phyloP scores from a whole-genome alignment of 2,888 invertebrate genomes.

The Poecilus cupreus region DNA sequence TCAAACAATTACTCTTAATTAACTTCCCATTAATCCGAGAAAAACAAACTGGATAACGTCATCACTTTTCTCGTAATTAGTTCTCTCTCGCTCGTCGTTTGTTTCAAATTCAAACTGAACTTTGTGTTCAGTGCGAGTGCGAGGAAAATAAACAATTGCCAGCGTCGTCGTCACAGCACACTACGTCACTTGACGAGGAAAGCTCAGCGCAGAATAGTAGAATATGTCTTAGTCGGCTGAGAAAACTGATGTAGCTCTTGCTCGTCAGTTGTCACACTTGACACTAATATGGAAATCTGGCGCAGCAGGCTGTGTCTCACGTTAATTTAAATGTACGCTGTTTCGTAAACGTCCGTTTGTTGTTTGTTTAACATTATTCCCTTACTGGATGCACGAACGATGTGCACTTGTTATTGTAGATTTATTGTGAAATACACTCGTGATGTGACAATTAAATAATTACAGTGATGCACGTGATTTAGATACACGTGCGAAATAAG shows the following conservation, averaged over 20 bases:
- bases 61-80: slow-evolving; percentile 25
- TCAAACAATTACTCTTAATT: slow-evolving; percentile 5
- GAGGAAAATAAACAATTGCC: slow-evolving; percentile 19
- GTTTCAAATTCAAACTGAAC: not conserved
- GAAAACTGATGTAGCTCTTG: slow-evolving; percentile 23
- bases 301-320: slow-evolving; percentile 19
- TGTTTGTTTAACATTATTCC: slow-evolving; percentile 20
- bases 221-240: not conserved
- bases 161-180: not conserved
- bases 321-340: slow-evolving; percentile 42
- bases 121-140: not conserved
- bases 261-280: slow-evolving; percentile 50
- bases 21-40: slow-evolving; percentile 6
- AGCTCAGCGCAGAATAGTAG: not conserved
- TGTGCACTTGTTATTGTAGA: not conserved
- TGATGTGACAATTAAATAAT: not conserved
- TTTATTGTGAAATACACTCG: slow-evolving; percentile 2
- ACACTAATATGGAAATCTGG: slow-evolving; percentile 49
- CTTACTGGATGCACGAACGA: not conserved
- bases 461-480: not conserved
- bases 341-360: slow-evolving; percentile 28
- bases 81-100: not conserved
- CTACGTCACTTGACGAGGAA: slow-evolving; percentile 2
- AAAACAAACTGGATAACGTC: slow-evolving; percentile 21
- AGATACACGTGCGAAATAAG: not conserved